These are phyloP conservation scores for Parambassis ranga DNA, from an alignment of 2,797 vertebrate species.

Conservation along the genomic window DNA sequence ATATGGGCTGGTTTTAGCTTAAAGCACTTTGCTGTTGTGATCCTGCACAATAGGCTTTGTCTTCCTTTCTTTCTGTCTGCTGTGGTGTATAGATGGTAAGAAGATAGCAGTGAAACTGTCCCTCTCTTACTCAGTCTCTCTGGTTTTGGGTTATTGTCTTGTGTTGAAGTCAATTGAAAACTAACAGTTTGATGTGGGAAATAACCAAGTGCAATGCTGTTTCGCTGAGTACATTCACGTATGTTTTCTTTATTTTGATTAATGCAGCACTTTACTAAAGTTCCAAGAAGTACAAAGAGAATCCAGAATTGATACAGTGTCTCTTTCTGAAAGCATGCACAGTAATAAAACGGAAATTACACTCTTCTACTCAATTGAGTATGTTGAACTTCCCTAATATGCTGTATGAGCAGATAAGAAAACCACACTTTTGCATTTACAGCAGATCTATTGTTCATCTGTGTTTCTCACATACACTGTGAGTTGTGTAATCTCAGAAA, in stretches of 20 bases:
- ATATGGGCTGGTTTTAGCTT: background rate
- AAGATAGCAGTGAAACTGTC: background rate
- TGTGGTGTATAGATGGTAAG: no score
- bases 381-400: background rate
- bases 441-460: background rate
- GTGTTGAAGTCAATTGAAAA: background rate
- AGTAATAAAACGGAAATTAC: background rate
- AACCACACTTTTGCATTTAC: background rate
- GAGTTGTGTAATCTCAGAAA: background rate
- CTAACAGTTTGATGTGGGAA: no score
- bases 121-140: background rate
- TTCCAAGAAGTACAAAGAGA: background rate
- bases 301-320: background rate
- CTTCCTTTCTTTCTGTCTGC: background rate
- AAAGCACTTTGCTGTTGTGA: background rate
- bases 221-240: no score
- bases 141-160: constrained; percentile 9
- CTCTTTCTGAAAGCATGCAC: background rate
- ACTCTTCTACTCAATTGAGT: no score
- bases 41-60: background rate
- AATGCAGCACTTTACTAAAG: no score
- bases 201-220: no score
- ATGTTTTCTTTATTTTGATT: no score
- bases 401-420: background rate
- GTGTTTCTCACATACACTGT: background rate